Evolutionary conservation across 1,140 invertebrate genomes (phyloP).

Genomic region (Bombus impatiens): DNA sequence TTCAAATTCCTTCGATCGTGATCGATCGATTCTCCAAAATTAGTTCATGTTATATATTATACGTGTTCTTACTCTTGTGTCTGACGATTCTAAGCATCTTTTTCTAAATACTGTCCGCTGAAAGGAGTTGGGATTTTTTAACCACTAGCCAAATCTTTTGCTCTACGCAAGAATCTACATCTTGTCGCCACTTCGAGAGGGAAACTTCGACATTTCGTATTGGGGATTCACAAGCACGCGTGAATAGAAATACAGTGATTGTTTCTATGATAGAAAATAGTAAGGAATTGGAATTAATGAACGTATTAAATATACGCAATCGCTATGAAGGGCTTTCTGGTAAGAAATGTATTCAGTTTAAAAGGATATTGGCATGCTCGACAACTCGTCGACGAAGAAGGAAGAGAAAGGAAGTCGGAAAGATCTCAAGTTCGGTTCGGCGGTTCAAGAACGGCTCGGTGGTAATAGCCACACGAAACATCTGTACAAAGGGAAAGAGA

Average conservation of each 20-base stretch:
- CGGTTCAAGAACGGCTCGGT: not conserved
- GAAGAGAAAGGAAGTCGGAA: not conserved
- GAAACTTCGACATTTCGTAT: slow-evolving; percentile 1
- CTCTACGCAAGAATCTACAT: not conserved
- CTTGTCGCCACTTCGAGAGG: not conserved
- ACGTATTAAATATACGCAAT: not conserved
- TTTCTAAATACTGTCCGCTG: slow-evolving; percentile 3
- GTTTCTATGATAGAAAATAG: not conserved
- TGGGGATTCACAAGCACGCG: not conserved
- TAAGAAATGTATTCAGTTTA: not conserved
- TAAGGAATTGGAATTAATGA: not conserved
- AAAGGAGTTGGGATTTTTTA: slow-evolving; percentile 20
- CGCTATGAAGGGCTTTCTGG: not conserved
- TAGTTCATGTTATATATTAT: slow-evolving; percentile 36
- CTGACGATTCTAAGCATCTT: slow-evolving; percentile 6
- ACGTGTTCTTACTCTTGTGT: slow-evolving; percentile 20
- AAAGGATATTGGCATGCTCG: not conserved
- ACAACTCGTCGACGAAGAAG: not conserved
- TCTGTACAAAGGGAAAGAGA: not conserved
- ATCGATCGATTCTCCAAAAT: slow-evolving; percentile 10
- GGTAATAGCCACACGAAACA: not conserved
- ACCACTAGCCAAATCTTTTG: slow-evolving; percentile 11
- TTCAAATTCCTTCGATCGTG: slow-evolving; percentile 44
- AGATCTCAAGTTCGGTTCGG: not conserved
- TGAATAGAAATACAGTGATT: not conserved